Evolutionary conservation across 2,888 invertebrate genomes (phyloP).

Genomic region (Machimus rusticus): DNA sequence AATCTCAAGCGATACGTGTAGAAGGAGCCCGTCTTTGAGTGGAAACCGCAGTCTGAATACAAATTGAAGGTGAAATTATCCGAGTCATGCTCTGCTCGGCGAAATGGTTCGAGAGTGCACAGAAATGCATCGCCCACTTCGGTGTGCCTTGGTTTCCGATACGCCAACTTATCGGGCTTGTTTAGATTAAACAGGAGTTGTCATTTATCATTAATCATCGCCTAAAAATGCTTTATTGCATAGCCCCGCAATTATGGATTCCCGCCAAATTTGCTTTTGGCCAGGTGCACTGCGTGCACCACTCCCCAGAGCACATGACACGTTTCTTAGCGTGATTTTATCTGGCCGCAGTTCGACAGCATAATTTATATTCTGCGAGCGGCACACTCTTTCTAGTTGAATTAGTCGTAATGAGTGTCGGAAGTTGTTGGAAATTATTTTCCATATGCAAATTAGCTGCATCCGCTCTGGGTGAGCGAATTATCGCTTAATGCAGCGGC

Average conservation of each 20-base stretch:
- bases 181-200: not conserved
- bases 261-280: not conserved
- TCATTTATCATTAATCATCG: not conserved
- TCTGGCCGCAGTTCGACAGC: not conserved
- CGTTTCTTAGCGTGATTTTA: not conserved
- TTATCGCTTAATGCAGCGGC: not conserved
- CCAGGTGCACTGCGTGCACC: not conserved
- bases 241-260: not conserved
- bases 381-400: not conserved
- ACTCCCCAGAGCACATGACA: not conserved
- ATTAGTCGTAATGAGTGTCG: not conserved
- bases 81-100: not conserved
- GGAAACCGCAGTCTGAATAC: not conserved
- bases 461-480: not conserved
- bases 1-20: not conserved
- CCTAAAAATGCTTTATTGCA: not conserved
- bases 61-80: constrained; percentile 10
- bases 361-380: not conserved
- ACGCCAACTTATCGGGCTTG: not conserved
- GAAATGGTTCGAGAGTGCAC: not conserved
- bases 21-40: not conserved
- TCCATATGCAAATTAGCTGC: not conserved
- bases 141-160: not conserved
- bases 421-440: not conserved
- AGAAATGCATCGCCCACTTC: not conserved